phyloP scores from a whole-genome alignment of 2,113 vertebrate species.

The Okapia johnstoni region DNA sequence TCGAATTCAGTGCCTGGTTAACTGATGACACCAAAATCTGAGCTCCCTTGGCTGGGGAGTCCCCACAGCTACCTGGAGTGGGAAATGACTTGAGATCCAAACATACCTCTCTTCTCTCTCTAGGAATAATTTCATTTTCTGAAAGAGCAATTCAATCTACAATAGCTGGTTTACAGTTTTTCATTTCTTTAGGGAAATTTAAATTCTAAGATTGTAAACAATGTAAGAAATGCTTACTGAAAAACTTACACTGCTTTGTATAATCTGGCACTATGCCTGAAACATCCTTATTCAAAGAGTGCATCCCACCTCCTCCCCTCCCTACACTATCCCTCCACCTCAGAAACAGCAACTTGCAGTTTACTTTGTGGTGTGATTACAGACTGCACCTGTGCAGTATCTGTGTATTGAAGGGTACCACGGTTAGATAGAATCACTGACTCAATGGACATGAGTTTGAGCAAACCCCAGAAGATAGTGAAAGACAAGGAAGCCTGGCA shows the following conservation, averaged over 20 bases:
- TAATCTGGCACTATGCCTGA: background rate
- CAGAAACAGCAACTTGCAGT: background rate
- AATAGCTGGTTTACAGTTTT: background rate
- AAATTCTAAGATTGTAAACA: background rate
- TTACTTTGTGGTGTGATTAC: background rate
- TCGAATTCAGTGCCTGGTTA: background rate
- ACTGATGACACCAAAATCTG: fast-evolving
- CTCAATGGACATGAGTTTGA: background rate
- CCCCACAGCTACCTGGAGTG: background rate
- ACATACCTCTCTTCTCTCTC: background rate
- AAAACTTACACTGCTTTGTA: background rate
- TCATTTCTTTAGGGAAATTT: background rate
- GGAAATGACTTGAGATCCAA: background rate
- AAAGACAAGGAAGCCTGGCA: background rate
- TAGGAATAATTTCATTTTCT: background rate
- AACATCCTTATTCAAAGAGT: background rate
- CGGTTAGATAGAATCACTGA: background rate
- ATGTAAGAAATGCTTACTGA: background rate
- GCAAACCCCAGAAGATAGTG: background rate
- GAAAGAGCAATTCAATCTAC: background rate
- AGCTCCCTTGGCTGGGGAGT: background rate
- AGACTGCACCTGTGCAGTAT: background rate
- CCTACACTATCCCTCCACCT: no score
- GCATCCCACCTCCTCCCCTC: fast-evolving
- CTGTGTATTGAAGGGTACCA: background rate